Evolutionary conservation across 2,797 vertebrate genomes (phyloP), one percentile per base, ranked within the genome.

Genomic region (Eidolon dupreanum): DNA sequence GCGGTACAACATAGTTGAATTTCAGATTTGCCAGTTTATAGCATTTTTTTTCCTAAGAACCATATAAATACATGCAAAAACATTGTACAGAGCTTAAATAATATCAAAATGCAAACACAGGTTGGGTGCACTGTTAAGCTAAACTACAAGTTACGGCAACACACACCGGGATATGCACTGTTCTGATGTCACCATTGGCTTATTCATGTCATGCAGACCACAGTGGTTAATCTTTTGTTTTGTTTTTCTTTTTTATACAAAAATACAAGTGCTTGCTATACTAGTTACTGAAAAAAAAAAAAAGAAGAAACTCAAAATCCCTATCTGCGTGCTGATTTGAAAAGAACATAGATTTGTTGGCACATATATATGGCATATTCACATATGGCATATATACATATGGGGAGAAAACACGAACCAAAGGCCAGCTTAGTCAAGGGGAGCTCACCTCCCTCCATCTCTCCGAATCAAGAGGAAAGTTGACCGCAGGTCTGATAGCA

Each of bases 201-300:
- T 99, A 77, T 98, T 94, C 99, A 99, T 98, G 98, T 99, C 99
- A 99, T 99, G 99, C 99, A 99, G 99, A 99, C 99, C 99, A 99
- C 99, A 99, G 98, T 83, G 99, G 98, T 99, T 99, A 98, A 95
- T 97, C 98, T 98, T 98, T 96, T 98, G 95, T 97, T 97, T 97
- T 92, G 66, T 97, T 94, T 97, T 99, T 99, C 98, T 98, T 98
- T 99, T 99, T 99, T 99, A 98, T 99, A 99, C 99, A 99, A 99
- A 99, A 99, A 99, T 99, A 99, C 99, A 99, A 99, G 99, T 99
- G 99, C 99, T 99, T 99, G 98, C 98, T 99, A 99, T 98, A 99
- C 98, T 98, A 99, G 98, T 99, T 99, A 99, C 98, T 98, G 97
- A 95, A 97, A 84, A 97, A 66, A 71, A 1, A 55, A 66, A 71